Base-by-base conservation (phyloP, 2,797 vertebrate species). In the Myotis daubentonii region DNA sequence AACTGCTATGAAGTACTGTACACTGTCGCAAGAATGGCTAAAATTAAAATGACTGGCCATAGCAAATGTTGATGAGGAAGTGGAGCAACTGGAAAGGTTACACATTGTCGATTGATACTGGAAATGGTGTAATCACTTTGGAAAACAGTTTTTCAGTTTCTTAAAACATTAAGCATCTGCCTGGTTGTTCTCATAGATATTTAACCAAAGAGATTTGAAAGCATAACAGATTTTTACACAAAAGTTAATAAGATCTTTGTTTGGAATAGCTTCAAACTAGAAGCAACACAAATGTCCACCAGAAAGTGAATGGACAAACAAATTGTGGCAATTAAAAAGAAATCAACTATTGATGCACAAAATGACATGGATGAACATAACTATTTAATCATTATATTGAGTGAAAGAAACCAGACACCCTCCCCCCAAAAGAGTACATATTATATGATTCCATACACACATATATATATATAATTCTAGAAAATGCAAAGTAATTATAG, bases 161-260 rank as follows among this genome's bases (percentile, higher is more conserved):
- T 49, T 93, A 65, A 91, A 65, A 60, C 57, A 74, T 70, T 60
- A 66, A 74, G 8, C 30, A 44, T 6, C 2, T 49, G 4, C 9
- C 9, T 83, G 22, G 16, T 71, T 36, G 51, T 92, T 19, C 75
- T 86, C 44, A 28, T 83, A 83, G 36, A 13, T 84, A 53, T 75
- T 92, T 89, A 89, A 15, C 36, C 15, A 84, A 49, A 49, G 66
- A 83, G 38, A 91, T 44, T 65, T 87, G 60, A 92, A 92, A 80
- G 41, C 20, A 36, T 75, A 68, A 79, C 89, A 89, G 44, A 83
- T 47, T 76, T 81, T 3, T 51, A 76, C 3, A 28, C 8, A 57
- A 22, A 70, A 60, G 30, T 86, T 92, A 33, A 30, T 78, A 68
- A 25, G 41, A 87, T 20, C 36, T 51, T 95, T 80, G 66, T 85